These are phyloP conservation scores for Furcula furcula DNA, from an alignment of 2,888 invertebrate species.

Conservation along the genomic window DNA sequence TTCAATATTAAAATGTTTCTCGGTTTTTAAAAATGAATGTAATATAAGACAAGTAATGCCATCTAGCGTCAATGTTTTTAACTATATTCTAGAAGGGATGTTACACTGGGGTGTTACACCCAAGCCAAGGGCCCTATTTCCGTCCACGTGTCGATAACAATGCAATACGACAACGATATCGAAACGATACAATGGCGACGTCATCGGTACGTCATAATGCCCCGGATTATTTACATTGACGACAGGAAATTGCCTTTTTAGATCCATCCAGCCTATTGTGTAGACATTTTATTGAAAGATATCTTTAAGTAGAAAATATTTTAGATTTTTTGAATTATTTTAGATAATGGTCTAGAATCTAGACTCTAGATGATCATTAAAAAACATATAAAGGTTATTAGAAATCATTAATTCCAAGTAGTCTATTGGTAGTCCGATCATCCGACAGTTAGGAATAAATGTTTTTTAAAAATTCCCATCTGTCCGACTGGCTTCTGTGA, in stretches of 20 bases:
- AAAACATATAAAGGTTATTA: no score
- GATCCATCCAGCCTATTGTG: conserved; percentile 17
- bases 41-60: conserved; percentile 40
- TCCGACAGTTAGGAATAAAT: no score
- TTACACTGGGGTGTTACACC: conserved; percentile 12
- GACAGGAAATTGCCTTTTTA: conserved; percentile 69
- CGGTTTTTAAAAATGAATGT: no score
- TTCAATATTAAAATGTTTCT: no score
- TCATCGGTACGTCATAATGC: conserved; percentile 66
- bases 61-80: conserved; percentile 39
- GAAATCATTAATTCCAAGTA: no score
- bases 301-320: no score
- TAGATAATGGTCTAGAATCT: no score
- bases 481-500: no score
- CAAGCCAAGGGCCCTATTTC: conserved; percentile 60
- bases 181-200: conserved; percentile 49
- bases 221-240: conserved; percentile 58
- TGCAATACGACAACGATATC: conserved; percentile 49
- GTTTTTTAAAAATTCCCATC: no score
- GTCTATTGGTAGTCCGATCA: no score
- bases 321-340: no score
- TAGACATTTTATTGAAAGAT: conserved; percentile 14
- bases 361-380: no score
- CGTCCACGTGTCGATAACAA: conserved; percentile 71
- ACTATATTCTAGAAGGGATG: conserved; percentile 14